Evolutionary conservation across 1,140 invertebrate genomes (phyloP), one percentile per base, ranked within the genome.

Genomic region (Neodiprion lecontei): DNA sequence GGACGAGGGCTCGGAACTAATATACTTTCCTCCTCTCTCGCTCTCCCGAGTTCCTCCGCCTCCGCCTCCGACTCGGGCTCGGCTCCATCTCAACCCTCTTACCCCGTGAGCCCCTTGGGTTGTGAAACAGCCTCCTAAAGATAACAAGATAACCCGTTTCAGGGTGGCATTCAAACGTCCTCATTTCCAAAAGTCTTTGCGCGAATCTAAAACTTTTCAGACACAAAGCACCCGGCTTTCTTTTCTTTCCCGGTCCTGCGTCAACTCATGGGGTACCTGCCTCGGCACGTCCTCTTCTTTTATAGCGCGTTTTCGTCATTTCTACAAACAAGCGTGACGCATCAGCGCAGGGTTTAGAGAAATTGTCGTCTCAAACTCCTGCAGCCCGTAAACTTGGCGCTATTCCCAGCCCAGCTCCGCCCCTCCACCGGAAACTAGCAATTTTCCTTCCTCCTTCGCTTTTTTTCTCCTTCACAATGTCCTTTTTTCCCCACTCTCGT

Each of bases 131-230:
- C 68, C 72, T 72, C 61, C 69, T 77, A 74, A 79, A 81, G 76
- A 82, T 82, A 83, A 84, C 80, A 73, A 83, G 80, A 82, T 83
- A 82, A 81, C 78, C 78, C 76, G 75, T 80, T 78, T 77, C 71
- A 23, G 74, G 76, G 72, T 77, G 75, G 79, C 81, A 82, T 82
- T 80, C 72, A 76, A 83, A 82, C 77, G 79, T 66, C 76, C 78
- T 82, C 77, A 82, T 82, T 83, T 81, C 72, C 72, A 76, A 78
- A 80, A 82, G 76, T 75, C 67, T 47, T 47, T 69, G 67, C 28
- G 28, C 21, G 67, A 47, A 69, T 69, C 67, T 69, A 69, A 69
- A 69, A 21, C 40, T 69, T 73, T 53, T 70, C 70, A 61, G 53
- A 61, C 53, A 61, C 11, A 61, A 61, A 61, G n/a, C n/a, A 14